phyloP scores from a whole-genome alignment of 2,113 vertebrate species.

The Galemys pyrenaicus region DNA sequence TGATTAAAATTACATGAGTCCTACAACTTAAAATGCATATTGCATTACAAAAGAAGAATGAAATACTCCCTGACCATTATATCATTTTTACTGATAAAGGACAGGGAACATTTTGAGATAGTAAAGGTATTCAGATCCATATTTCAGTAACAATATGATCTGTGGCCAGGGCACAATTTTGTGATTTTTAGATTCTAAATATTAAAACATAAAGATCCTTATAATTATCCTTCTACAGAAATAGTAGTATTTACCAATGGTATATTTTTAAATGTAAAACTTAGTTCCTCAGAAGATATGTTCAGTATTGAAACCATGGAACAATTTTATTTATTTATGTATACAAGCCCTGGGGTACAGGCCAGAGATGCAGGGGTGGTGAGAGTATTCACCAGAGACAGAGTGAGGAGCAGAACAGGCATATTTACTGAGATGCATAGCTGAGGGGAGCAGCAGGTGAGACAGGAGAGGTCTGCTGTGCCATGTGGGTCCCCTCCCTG shows the following conservation, averaged over 20 bases:
- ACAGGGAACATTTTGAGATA: background rate
- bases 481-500: too few species aligned
- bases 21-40: background rate
- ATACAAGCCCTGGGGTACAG: too few species aligned
- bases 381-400: too few species aligned
- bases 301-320: background rate
- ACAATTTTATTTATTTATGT: too few species aligned
- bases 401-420: too few species aligned
- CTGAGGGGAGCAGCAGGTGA: too few species aligned
- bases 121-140: background rate
- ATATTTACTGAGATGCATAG: too few species aligned
- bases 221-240: background rate
- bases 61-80: background rate
- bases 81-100: background rate
- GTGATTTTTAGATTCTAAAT: background rate
- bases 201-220: constrained; percentile 3
- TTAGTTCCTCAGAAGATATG: background rate
- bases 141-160: background rate
- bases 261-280: background rate
- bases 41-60: background rate
- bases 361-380: too few species aligned
- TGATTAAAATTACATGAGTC: background rate
- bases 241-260: background rate
- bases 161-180: background rate
- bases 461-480: too few species aligned